These are phyloP conservation scores for Oryzias dopingdopingensis DNA, from an alignment of 2,797 vertebrate species.

Conservation along the genomic window DNA sequence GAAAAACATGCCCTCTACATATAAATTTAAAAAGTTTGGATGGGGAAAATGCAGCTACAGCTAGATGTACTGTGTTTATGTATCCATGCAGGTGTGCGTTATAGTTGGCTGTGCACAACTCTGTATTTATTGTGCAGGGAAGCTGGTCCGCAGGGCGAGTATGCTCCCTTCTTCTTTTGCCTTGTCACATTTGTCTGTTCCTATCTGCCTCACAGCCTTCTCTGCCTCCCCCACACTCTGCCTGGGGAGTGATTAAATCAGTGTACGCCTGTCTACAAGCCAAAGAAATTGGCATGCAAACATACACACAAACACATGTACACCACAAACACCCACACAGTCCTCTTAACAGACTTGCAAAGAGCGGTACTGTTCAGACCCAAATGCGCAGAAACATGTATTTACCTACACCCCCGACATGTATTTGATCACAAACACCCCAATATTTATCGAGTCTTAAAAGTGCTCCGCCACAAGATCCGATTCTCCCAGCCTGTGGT, in stretches of 20 bases:
- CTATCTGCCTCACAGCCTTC: conserved; percentile 77
- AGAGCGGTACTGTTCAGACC: conserved; percentile 29
- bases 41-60: conserved; percentile 4
- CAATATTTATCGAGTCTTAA: conserved; percentile 58
- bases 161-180: conserved; percentile 69
- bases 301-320: conserved; percentile 38
- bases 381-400: conserved; percentile 40
- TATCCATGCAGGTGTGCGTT: conserved; percentile 31
- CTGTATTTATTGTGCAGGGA: conserved; percentile 59
- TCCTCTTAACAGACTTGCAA: conserved; percentile 42
- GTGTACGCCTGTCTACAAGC: conserved; percentile 73
- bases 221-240: conserved; percentile 69
- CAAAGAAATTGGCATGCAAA: conserved; percentile 62
- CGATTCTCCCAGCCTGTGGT: conserved; percentile 34
- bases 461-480: conserved; percentile 38
- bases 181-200: conserved; percentile 80
- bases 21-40: not conserved
- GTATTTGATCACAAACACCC: conserved; percentile 48
- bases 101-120: conserved; percentile 45
- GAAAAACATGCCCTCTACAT: not conserved
- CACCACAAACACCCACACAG: conserved; percentile 31
- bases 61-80: conserved; percentile 7
- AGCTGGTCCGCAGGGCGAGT: conserved; percentile 51
- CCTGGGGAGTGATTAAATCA: conserved; percentile 80
- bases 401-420: conserved; percentile 55